Conservation (phyloP, 2,797 vertebrate species). For the Coccyzus lansbergi region DNA sequence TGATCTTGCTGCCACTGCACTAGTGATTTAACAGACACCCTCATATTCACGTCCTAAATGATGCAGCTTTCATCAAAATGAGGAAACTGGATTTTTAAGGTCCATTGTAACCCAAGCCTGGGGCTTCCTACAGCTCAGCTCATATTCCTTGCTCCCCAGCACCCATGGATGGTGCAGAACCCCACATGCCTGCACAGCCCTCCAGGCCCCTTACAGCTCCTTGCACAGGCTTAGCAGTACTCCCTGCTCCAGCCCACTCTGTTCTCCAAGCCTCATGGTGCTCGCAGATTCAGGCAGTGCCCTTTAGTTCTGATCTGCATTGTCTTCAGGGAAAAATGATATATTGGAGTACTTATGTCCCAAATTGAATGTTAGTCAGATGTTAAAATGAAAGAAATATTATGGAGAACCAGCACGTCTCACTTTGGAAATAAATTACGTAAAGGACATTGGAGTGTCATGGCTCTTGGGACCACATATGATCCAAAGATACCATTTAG, state of each 20-base stretch:
- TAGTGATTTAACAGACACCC: neutral
- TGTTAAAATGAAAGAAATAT: conserved; percentile 50
- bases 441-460: conserved; percentile 16
- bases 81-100: neutral
- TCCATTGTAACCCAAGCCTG: neutral
- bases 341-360: neutral
- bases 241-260: neutral
- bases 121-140: neutral
- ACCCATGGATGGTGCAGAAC: neutral
- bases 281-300: neutral
- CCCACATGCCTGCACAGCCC: neutral
- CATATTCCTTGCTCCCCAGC: neutral
- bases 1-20: neutral
- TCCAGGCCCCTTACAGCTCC: neutral
- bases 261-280: neutral
- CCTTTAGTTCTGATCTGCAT: conserved; percentile 20
- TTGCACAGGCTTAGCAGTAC: neutral
- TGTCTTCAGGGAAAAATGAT: neutral
- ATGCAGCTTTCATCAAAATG: neutral
- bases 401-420: neutral
- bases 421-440: conserved; percentile 23
- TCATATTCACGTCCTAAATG: neutral
- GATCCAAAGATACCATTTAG: conserved; percentile 43
- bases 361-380: conserved; percentile 40
- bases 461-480: conserved; percentile 16